Conservation (phyloP, 2,797 vertebrate species). For the Okamejei kenojei region DNA sequence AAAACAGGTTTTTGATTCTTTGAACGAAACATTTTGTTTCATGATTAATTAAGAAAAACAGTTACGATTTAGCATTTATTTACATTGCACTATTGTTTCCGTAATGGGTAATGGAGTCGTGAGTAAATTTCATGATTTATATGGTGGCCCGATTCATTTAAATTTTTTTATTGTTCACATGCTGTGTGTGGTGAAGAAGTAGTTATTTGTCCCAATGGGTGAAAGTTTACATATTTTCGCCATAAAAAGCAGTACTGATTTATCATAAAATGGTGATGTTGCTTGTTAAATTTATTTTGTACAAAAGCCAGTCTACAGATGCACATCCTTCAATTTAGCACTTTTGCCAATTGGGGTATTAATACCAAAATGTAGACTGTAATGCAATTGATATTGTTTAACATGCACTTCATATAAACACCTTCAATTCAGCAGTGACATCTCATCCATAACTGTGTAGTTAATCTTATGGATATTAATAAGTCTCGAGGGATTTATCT, state of each 20-base stretch:
- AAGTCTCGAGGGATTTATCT: conserved; percentile 26
- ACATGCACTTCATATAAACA: conserved; percentile 36
- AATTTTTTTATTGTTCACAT: not conserved
- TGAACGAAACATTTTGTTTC: not conserved
- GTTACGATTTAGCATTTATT: too few species aligned
- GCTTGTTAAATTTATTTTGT: conserved; percentile 7
- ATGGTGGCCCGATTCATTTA: not conserved
- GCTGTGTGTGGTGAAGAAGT: not conserved
- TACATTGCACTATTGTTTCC: too few species aligned
- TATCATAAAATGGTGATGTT: not conserved
- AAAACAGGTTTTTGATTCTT: not conserved
- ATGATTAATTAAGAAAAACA: not conserved
- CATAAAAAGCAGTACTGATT: not conserved
- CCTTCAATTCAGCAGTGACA: conserved; percentile 35
- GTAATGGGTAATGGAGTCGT: not conserved
- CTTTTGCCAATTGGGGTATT: not conserved
- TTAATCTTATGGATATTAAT: conserved; percentile 38
- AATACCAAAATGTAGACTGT: conserved; percentile 23
- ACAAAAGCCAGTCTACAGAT: not conserved
- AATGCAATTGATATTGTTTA: conserved; percentile 33
- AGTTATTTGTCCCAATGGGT: not conserved
- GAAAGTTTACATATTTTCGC: not conserved
- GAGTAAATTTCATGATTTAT: not conserved
- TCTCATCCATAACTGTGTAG: conserved; percentile 35
- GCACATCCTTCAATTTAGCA: not conserved